Conservation (phyloP, 2,797 vertebrate species). For the Perodicticus potto region DNA sequence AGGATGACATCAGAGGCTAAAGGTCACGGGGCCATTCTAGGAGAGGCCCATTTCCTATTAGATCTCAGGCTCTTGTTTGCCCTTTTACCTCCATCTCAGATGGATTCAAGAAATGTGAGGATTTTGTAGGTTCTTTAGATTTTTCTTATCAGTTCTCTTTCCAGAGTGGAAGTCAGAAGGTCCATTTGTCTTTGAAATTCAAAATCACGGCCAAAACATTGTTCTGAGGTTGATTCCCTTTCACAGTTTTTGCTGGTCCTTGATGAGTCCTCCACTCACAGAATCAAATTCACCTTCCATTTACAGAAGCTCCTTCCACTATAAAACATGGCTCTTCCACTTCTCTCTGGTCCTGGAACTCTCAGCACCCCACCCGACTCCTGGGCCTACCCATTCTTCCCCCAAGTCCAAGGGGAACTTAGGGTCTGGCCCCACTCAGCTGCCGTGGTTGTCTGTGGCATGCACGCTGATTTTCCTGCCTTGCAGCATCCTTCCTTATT, state of each 20-base stretch:
- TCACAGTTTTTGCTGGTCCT: fast-evolving
- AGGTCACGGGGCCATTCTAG: background rate
- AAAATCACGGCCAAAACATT: fast-evolving
- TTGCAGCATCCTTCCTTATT: fast-evolving
- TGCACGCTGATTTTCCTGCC: fast-evolving
- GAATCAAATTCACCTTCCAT: fast-evolving
- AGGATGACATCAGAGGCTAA: fast-evolving
- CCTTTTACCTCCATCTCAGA: background rate
- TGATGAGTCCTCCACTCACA: fast-evolving
- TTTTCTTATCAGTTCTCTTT: background rate
- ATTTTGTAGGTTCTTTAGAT: background rate
- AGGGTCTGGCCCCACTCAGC: fast-evolving
- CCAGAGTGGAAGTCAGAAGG: background rate
- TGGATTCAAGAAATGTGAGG: fast-evolving
- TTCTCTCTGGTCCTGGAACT: fast-evolving
- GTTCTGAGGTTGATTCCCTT: fast-evolving
- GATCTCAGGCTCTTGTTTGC: background rate
- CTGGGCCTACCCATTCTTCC: background rate
- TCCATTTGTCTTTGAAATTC: background rate
- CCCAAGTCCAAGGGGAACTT: background rate
- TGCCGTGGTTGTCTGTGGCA: fast-evolving
- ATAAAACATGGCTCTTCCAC: background rate
- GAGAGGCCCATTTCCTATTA: too few species aligned
- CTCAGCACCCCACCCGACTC: fast-evolving
- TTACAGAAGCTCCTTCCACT: fast-evolving